phyloP scores from a whole-genome alignment of 2,797 vertebrate species.

The Pangasius larnaudii region DNA sequence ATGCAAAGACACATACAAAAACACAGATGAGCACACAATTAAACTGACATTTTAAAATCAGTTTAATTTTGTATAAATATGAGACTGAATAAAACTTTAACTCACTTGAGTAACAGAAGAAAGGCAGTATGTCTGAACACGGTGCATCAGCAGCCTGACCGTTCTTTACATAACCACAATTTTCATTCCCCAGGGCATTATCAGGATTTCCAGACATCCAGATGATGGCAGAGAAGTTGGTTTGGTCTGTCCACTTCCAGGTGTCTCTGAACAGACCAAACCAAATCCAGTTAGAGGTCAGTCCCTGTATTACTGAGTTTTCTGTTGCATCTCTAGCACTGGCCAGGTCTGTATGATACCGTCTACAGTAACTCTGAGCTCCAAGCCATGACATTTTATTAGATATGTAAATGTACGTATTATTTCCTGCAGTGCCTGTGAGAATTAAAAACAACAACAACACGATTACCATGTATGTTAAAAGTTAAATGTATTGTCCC shows the following conservation, averaged over 20 bases:
- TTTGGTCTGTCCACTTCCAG: neutral
- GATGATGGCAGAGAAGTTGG: neutral
- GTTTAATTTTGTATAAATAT: neutral
- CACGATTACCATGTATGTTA: neutral
- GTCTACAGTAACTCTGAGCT: neutral
- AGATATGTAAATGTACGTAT: neutral
- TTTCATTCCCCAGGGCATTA: neutral
- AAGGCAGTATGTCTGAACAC: too few species aligned
- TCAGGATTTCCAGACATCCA: neutral
- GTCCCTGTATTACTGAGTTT: neutral
- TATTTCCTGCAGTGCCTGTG: neutral
- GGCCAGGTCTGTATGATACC: neutral
- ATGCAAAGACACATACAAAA: neutral
- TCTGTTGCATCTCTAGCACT: neutral
- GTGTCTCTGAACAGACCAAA: neutral
- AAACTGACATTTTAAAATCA: neutral
- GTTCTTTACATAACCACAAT: neutral
- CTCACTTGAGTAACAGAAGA: too few species aligned
- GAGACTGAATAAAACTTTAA: neutral
- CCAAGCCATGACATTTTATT: neutral
- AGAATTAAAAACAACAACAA: neutral
- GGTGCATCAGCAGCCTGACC: neutral
- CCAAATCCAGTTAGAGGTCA: neutral
- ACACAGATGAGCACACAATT: neutral
- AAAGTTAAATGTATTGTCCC: neutral